Conservation (phyloP, 2,797 vertebrate species). For the Phalloptychus januarius region DNA sequence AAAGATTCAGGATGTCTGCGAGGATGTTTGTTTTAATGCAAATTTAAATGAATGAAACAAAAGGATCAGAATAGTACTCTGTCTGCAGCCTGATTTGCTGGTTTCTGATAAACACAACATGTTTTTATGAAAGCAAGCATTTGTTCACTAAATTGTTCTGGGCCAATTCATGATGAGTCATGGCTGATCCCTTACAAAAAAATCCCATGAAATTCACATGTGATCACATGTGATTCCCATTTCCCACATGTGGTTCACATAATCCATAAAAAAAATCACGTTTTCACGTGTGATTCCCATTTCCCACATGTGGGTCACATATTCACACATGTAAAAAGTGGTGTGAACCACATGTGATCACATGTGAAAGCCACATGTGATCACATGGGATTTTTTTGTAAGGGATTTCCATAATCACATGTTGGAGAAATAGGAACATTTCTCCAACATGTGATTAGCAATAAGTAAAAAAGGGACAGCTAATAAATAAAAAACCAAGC, state of each 20-base stretch:
- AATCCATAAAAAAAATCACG: too few relatives aligned
- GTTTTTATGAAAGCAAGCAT: neutral
- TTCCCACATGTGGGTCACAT: too few relatives aligned
- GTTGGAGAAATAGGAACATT: neutral
- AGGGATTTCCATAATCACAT: neutral
- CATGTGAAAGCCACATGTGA: too few relatives aligned
- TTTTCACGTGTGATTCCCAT: too few relatives aligned
- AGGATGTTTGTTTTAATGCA: neutral
- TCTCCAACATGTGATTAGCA: too few relatives aligned
- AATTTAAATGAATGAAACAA: neutral
- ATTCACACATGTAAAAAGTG: too few relatives aligned
- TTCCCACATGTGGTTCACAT: too few relatives aligned
- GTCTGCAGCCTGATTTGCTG: neutral
- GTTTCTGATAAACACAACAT: neutral
- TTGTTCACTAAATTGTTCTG: neutral
- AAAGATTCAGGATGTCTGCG: neutral
- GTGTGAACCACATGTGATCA: too few relatives aligned
- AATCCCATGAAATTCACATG: too few relatives aligned
- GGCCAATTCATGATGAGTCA: neutral
- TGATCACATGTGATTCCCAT: too few relatives aligned
- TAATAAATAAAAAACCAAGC: neutral
- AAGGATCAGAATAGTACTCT: neutral
- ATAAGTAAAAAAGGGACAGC: neutral
- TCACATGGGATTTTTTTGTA: too few relatives aligned
- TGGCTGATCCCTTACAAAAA: too few relatives aligned